Conservation (phyloP, 1,140 invertebrate species). For the Ectropis grisescens region DNA sequence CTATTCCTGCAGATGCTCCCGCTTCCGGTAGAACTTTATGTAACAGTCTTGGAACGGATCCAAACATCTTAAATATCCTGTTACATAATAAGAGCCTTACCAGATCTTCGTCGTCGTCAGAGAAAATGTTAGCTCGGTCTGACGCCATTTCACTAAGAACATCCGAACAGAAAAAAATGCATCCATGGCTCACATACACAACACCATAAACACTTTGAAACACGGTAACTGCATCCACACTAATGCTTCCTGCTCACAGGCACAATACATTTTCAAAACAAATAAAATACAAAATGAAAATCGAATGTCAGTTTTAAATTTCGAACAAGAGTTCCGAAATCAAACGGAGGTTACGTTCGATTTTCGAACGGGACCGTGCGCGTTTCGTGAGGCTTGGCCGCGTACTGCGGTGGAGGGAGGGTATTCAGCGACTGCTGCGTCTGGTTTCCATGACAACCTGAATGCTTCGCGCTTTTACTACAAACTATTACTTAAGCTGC, state of each 20-base stretch:
- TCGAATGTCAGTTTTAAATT: too few species aligned
- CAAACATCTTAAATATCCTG: slow-evolving; percentile 28
- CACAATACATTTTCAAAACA: slow-evolving; percentile 6
- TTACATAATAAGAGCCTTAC: slow-evolving; percentile 34
- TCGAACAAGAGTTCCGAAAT: slow-evolving; percentile 1
- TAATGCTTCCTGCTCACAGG: too few species aligned
- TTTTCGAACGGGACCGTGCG: slow-evolving; percentile 13
- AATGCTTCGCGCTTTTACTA: too few species aligned
- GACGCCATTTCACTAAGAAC: slow-evolving; percentile 40
- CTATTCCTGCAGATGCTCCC: too few species aligned
- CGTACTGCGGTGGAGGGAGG: slow-evolving; percentile 53
- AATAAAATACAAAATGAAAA: slow-evolving; percentile 6
- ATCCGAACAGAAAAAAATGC: slow-evolving; percentile 20
- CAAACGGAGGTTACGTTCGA: not conserved
- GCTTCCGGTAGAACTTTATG: slow-evolving; percentile 43
- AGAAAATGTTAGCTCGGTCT: slow-evolving; percentile 47
- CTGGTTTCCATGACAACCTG: slow-evolving; percentile 45
- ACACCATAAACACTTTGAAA: slow-evolving; percentile 26
- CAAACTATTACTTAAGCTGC: too few species aligned
- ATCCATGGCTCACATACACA: slow-evolving; percentile 50
- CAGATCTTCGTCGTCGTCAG: slow-evolving; percentile 58
- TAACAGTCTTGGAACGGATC: slow-evolving; percentile 36
- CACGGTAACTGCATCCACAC: slow-evolving; percentile 53
- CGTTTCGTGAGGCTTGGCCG: slow-evolving; percentile 16
- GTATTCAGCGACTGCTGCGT: slow-evolving; percentile 52